A percentile compares a stretch with the other conserved stretches of the same genome.
Evolutionary conservation across 2,113 vertebrate genomes (phyloP).

Genomic region (Halcyon malimbica): DNA sequence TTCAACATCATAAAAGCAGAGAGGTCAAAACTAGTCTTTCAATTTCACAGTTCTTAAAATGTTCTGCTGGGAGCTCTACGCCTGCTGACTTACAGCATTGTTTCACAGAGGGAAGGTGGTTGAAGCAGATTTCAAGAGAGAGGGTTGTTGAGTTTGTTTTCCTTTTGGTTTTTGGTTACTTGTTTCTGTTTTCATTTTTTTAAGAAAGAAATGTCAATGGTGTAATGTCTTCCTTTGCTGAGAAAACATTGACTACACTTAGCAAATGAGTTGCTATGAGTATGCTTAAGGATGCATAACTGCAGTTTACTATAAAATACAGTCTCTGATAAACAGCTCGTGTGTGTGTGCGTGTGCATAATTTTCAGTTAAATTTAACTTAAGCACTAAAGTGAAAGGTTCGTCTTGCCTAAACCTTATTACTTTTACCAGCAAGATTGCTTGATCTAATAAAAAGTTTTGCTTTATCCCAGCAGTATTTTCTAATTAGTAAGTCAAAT

Average conservation of each 20-base stretch:
- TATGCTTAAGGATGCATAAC: not conserved
- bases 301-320: not conserved
- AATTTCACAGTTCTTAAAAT: not conserved
- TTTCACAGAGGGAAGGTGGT: not conserved
- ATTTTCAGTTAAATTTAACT: not conserved
- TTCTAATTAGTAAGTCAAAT: not conserved
- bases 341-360: fast-evolving
- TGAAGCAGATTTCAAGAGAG: not conserved
- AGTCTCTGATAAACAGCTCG: not conserved
- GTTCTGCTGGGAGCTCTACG: not conserved
- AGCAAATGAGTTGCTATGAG: not conserved
- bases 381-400: not conserved
- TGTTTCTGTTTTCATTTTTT: not conserved
- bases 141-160: not conserved
- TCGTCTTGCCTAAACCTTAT: not conserved
- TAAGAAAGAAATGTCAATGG: not conserved
- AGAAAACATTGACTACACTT: not conserved
- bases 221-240: not conserved
- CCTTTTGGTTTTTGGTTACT: not conserved
- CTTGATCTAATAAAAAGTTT: not conserved
- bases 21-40: not conserved
- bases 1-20: not conserved
- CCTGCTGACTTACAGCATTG: not conserved
- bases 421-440: not conserved
- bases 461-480: not conserved